A percentile compares a stretch with the other conserved stretches of the same genome.
phyloP scores from a whole-genome alignment of 2,797 vertebrate species.

The Trichosurus vulpecula region DNA sequence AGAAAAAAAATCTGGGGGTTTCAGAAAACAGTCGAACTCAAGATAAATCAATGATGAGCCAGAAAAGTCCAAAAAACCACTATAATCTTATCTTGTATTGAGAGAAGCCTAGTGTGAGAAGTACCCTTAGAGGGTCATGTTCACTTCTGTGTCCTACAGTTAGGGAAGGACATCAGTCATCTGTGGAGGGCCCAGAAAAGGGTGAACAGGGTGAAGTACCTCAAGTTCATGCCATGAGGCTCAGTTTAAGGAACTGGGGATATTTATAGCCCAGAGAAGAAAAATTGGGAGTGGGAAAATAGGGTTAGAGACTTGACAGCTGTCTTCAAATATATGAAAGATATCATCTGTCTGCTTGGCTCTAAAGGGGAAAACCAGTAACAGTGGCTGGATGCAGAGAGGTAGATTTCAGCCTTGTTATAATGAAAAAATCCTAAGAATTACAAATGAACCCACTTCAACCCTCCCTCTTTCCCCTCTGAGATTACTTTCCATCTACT shows the following conservation, averaged over 20 bases:
- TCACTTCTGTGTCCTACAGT: neutral
- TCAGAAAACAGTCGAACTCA: neutral
- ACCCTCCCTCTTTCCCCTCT: neutral
- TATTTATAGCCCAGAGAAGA: neutral
- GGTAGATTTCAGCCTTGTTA: neutral
- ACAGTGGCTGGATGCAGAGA: neutral
- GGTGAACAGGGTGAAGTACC: neutral
- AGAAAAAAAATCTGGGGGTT: neutral
- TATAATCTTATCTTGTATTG: neutral
- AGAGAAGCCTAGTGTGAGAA: neutral
- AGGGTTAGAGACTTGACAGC: neutral
- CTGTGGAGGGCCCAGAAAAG: neutral
- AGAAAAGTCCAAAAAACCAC: neutral
- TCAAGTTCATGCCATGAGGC: neutral
- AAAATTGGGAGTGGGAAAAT: neutral
- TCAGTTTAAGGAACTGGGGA: neutral
- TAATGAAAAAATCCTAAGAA: neutral
- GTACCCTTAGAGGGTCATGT: neutral
- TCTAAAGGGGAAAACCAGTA: neutral
- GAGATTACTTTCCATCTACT: neutral
- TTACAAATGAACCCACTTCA: neutral
- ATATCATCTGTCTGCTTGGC: neutral
- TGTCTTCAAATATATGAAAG: neutral
- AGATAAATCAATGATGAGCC: neutral
- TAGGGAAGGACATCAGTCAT: neutral